These are phyloP conservation scores for Galaxias olidus DNA, from an alignment of 2,797 vertebrate genomes.

Conservation along the genomic window DNA sequence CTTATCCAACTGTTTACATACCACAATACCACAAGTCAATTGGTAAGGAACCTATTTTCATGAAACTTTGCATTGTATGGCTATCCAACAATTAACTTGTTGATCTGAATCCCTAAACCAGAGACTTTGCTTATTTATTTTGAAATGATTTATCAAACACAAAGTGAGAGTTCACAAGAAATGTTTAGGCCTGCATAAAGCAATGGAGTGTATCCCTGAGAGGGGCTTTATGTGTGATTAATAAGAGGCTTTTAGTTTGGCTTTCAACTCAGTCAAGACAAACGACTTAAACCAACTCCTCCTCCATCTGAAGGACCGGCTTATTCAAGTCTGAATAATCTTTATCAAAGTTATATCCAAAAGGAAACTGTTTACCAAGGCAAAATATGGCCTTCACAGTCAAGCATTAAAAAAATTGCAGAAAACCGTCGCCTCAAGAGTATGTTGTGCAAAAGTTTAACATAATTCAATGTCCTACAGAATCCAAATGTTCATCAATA, in stretches of 20 bases:
- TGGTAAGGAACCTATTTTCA: neutral
- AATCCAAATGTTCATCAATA: neutral
- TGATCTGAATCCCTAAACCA: slow-evolving; percentile 74
- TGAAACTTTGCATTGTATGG: slow-evolving; percentile 68
- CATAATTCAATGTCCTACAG: slow-evolving; percentile 47
- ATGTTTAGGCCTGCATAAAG: slow-evolving; percentile 85
- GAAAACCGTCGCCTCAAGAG: too few species aligned
- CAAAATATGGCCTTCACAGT: too few species aligned
- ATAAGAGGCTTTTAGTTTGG: slow-evolving; percentile 72
- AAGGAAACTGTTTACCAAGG: too few species aligned
- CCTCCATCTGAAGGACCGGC: slow-evolving; percentile 67
- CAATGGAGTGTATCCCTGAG: slow-evolving; percentile 72
- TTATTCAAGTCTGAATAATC: slow-evolving; percentile 55
- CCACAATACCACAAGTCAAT: too few species aligned
- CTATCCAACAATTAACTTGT: slow-evolving; percentile 48
- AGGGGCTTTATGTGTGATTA: slow-evolving; percentile 67
- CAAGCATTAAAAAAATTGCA: too few species aligned
- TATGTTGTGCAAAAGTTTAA: slow-evolving; percentile 61
- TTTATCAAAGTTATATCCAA: slow-evolving; percentile 56
- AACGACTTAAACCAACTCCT: slow-evolving; percentile 65
- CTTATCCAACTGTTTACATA: slow-evolving; percentile 11
- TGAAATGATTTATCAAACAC: slow-evolving; percentile 85
- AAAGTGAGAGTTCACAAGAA: slow-evolving; percentile 90
- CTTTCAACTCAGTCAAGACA: slow-evolving; percentile 71
- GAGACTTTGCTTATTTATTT: slow-evolving; percentile 84